Base-by-base conservation (phyloP, 2,888 invertebrate species). In the Orthonevra nobilis region DNA sequence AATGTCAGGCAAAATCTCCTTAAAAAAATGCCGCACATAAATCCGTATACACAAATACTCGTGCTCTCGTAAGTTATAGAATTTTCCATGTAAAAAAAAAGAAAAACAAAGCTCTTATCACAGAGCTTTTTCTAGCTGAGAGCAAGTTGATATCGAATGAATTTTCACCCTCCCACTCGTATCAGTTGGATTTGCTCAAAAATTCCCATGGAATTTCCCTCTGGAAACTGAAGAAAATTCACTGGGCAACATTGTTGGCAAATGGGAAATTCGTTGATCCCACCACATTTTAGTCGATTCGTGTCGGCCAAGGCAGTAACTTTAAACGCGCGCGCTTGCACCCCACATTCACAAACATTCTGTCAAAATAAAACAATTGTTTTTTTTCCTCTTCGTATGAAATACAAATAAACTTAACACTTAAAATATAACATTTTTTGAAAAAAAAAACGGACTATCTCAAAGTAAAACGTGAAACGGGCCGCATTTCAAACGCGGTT, bases 231-330 rank as follows among this genome's bases (percentile, higher is more conserved):
- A n/a, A n/a, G n/a, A n/a, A n/a, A n/a, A n/a, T n/a, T n/a, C n/a
- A n/a, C n/a, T n/a, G n/a, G n/a, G n/a, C n/a, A n/a, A n/a, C n/a
- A n/a, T n/a, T n/a, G n/a, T n/a, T n/a, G n/a, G n/a, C n/a, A n/a
- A 48, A 44, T 56, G 34, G 61, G 52, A 66, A 72, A 79, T 14
- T 17, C 56, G 17, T 56, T 58, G 54, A 64, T 34, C 28, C 30
- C n/a, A 48, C 26, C n/a, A 56, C 26, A 38, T n/a, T 69, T 85
- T 85, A 88, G 88, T 88, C 88, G 87, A 88, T 88, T 83, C 83
- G 85, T 84, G 88, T 89, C 87, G 88, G 87, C 88, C 87, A 85
- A 85, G 85, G 85, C 84, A 84, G 74, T 63, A 81, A 83, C 84
- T 36, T 68, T 46, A n/a, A 48, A 54, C 40, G 68, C 68, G 69